Evolutionary conservation across 2,113 vertebrate genomes (phyloP), one percentile per base, ranked within the genome.

Genomic region (Myanophis thanlyinensis): DNA sequence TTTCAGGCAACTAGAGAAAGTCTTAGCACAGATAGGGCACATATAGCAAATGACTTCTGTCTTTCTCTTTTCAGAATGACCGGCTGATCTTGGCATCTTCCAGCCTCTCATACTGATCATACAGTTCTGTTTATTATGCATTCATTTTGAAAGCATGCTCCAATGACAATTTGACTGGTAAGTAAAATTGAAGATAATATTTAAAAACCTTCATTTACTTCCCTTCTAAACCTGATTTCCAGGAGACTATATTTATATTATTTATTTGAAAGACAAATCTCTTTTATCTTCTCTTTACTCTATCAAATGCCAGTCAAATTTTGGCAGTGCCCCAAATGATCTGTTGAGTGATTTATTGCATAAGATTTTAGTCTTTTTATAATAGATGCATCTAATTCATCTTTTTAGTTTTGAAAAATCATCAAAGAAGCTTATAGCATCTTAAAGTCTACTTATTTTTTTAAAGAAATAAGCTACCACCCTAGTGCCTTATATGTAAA

Each of bases 1-100:
- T 89, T 92, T 40, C 59, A 84, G 87, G 80, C 62, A 84, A 53
- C 40, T 35, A 15, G 40, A 67, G 11, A 35, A 54, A 84, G 20
- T 51, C 40, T 84, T 1, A 3, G 4, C 12, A 51, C 5, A 35
- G 54, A 4, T 48, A 47, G 35, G 47, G 53, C 30, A 88, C 53
- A 92, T 92, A 44, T 47, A 87, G 49, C 91, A 90, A 46, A 91
- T 67, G 95, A 93, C 92, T 94, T 86, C 85, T 85, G 59, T 56
- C 8, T 93, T 87, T 88, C 73, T 90, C 49, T 92, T 85, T 87
- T 88, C 48, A 51, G 56, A 56, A 46, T 35, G 85, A 73, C 9
- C 23, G 22, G 87, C 40, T 80, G 91, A 89, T 46, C 62, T 53
- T 30, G 80, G 59, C 87, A 25, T 30, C 30, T 49, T 54, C 30